These are phyloP conservation scores for Spilosoma lubricipeda DNA, from an alignment of 2,888 invertebrate species.

Conservation along the genomic window DNA sequence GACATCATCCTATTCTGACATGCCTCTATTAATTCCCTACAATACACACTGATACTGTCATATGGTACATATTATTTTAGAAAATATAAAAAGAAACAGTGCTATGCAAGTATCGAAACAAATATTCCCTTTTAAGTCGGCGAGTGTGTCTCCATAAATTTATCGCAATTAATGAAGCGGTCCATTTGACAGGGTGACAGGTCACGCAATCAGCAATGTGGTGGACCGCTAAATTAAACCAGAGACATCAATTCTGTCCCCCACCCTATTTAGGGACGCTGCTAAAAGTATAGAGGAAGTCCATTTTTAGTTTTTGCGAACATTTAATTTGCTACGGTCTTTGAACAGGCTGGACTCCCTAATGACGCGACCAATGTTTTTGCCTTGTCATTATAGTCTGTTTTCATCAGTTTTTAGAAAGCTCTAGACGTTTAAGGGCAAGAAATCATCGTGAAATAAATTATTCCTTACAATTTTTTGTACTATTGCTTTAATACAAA, in stretches of 20 bases:
- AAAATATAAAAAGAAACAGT: neutral
- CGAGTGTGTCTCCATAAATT: neutral
- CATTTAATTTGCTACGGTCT: neutral
- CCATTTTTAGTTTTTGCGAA: neutral
- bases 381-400: neutral
- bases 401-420: neutral
- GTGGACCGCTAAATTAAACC: conserved; percentile 31
- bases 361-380: neutral
- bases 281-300: neutral
- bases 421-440: neutral
- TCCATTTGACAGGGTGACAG: conserved; percentile 22
- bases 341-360: neutral
- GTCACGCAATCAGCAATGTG: conserved; percentile 24
- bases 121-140: neutral
- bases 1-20: neutral
- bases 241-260: conserved; percentile 7
- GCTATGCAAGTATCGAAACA: neutral
- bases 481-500: neutral
- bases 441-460: too few relatives aligned
- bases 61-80: neutral
- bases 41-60: neutral
- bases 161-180: conserved; percentile 9
- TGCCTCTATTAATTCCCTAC: neutral
- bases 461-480: neutral
- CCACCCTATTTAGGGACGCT: neutral